Base-by-base conservation (phyloP, 2,113 vertebrate species). In the Cichladusa arquata region DNA sequence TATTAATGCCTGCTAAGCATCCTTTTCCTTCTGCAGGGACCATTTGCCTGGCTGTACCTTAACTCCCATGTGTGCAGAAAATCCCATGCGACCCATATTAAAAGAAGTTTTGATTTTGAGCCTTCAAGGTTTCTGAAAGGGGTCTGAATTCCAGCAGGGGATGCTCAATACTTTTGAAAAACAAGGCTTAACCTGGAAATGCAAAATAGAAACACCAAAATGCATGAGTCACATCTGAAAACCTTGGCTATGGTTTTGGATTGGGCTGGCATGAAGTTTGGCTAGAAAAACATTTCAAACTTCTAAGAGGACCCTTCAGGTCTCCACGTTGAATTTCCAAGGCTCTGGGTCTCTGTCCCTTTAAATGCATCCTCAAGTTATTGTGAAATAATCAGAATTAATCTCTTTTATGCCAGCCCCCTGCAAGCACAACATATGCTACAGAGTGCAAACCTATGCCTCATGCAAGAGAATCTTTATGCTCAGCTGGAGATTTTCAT, bases 101-200 rank as follows among this genome's bases (percentile, higher is more conserved):
- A 51, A 50, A 17, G 47, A 25, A 64, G 2, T 74, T 83, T 57
- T 42, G 38, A 19, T 44, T 80, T 47, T 33, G 22, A 81, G 31
- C 11, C 28, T 29, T 47, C 0, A 2, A 10, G 42, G 51, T 38
- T 65, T 60, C 57, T 71, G 84, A 76, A 48, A 72, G 38, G 61
- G 70, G 65, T 51, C 71, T 62, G 69, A 18, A 34, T 88, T 92
- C 90, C 94, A 97, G 92, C 88, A 93, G 92, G 88, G 90, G 95
- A 93, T 86, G 94, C 92, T 93, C 94, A 77, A 83, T 4, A 9
- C 86, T 81, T 83, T 77, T 8, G 12, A 67, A 93, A 94, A 72
- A 24, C 1, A 83, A 76, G 45, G 31, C 36, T 85, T 57, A 79
- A 82, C 71, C 50, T 53, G 16, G 57, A 45, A 26, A 3, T 3